Evolutionary conservation across 2,797 vertebrate genomes (phyloP).

Genomic region (Chromobotia macracanthus): DNA sequence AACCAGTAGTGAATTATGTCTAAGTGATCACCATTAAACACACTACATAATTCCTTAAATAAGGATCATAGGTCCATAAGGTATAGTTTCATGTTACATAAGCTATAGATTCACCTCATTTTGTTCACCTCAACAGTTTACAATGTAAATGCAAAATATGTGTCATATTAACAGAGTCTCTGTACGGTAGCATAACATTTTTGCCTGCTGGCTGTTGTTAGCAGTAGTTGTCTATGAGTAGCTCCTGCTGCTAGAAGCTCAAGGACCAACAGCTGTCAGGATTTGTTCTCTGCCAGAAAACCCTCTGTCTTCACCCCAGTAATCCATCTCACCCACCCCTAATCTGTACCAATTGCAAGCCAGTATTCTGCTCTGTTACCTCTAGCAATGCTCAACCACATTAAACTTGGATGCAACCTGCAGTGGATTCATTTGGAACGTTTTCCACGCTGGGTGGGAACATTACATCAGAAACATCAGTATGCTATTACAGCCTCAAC

Average conservation of each 20-base stretch:
- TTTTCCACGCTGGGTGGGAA: constrained; percentile 3
- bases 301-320: constrained; percentile 47
- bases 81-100: background rate
- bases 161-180: too few relatives aligned
- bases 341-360: constrained; percentile 45
- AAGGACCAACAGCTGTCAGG: constrained; percentile 51
- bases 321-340: constrained; percentile 40
- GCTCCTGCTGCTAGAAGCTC: constrained; percentile 48
- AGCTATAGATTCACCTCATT: constrained; percentile 5
- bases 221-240: constrained; percentile 30
- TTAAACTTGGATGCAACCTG: background rate
- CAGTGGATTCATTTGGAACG: constrained; percentile 9
- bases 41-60: too few relatives aligned
- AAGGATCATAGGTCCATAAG: background rate
- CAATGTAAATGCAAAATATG: too few relatives aligned
- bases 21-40: too few relatives aligned
- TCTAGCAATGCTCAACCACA: constrained; percentile 30
- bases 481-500: constrained; percentile 21
- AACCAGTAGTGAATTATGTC: too few relatives aligned
- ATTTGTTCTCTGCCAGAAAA: constrained; percentile 45
- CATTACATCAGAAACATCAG: constrained; percentile 18
- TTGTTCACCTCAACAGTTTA: background rate
- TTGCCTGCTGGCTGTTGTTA: constrained; percentile 32
- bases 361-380: constrained; percentile 38
- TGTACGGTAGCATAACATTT: background rate